Conservation (phyloP, 1,140 invertebrate genomes). For the Pissodes strobi region DNA sequence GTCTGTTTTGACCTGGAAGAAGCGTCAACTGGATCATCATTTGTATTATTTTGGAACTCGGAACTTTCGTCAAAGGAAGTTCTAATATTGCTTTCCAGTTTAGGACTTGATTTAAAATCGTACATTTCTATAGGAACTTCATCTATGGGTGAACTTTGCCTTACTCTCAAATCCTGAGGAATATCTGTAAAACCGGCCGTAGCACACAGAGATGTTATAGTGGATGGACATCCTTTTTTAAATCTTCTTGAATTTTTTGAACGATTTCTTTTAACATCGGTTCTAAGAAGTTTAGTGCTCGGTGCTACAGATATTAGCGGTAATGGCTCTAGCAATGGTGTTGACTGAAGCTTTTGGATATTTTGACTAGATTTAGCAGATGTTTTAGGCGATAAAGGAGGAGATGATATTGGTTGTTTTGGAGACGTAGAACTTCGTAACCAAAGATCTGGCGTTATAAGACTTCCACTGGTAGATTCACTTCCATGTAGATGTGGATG, state of each 20-base stretch:
- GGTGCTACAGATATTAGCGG: conserved; percentile 65
- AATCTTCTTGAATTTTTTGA: conserved; percentile 53
- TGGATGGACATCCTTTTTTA: conserved; percentile 56
- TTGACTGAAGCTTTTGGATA: too few species aligned
- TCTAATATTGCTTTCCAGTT: not conserved
- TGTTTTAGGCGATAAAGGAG: conserved; percentile 10
- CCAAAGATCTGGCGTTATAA: conserved; percentile 89
- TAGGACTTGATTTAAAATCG: conserved; percentile 7
- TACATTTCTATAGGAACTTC: not conserved
- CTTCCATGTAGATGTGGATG: conserved; percentile 70
- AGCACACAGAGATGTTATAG: conserved; percentile 32
- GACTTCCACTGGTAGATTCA: conserved; percentile 52
- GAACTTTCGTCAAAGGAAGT: conserved; percentile 6
- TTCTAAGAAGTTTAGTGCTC: conserved; percentile 58
- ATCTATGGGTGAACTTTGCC: conserved; percentile 37
- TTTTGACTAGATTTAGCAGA: not conserved
- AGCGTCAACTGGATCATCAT: not conserved
- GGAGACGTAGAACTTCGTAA: conserved; percentile 69
- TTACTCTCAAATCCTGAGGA: conserved; percentile 51
- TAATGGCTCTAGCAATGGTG: conserved; percentile 44
- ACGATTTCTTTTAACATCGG: conserved; percentile 55
- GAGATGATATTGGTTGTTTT: conserved; percentile 29
- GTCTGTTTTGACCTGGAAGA: conserved; percentile 47
- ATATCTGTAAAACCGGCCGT: too few species aligned
- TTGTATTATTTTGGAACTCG: conserved; percentile 13